Percentiles rank a stretch among this genome's conserved stretches.
Conservation (phyloP, 2,113 vertebrate genomes). For the Rhynchomys soricoides region DNA sequence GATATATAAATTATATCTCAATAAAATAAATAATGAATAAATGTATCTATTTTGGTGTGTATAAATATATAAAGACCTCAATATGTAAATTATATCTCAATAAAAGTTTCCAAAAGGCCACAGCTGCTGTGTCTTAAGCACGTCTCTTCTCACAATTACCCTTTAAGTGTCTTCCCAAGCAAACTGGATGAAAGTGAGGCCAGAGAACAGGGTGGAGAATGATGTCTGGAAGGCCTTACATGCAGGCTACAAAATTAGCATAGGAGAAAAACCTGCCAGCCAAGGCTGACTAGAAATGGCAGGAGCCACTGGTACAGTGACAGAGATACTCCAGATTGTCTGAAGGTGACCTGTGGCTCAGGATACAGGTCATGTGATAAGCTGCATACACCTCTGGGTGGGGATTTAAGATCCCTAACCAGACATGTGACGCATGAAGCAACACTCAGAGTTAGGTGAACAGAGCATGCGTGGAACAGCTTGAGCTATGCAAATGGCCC, state of each 20-base stretch:
- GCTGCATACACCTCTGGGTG: background rate
- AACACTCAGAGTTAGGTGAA: background rate
- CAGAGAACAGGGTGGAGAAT: background rate
- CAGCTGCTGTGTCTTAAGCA: background rate
- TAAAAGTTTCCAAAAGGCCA: background rate
- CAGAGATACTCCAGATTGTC: background rate
- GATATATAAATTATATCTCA: background rate
- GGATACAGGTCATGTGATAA: background rate
- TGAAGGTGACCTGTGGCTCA: background rate
- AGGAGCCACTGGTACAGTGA: background rate
- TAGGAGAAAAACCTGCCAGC: conserved; percentile 15
- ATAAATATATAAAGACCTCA: too few relatives aligned
- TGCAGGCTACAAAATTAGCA: background rate
- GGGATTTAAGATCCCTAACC: background rate
- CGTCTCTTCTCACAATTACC: background rate
- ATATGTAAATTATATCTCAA: background rate
- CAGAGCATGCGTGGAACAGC: background rate
- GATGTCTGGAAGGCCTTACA: background rate
- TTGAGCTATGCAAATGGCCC: background rate
- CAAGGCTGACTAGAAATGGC: background rate
- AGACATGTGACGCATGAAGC: background rate
- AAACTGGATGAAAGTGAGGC: background rate
- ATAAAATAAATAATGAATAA: background rate
- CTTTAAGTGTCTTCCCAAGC: background rate
- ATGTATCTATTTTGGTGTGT: too few relatives aligned